A percentile compares a stretch with the other conserved stretches of the same genome.
Conservation (phyloP, 2,113 vertebrate species). For the Bucco capensis region DNA sequence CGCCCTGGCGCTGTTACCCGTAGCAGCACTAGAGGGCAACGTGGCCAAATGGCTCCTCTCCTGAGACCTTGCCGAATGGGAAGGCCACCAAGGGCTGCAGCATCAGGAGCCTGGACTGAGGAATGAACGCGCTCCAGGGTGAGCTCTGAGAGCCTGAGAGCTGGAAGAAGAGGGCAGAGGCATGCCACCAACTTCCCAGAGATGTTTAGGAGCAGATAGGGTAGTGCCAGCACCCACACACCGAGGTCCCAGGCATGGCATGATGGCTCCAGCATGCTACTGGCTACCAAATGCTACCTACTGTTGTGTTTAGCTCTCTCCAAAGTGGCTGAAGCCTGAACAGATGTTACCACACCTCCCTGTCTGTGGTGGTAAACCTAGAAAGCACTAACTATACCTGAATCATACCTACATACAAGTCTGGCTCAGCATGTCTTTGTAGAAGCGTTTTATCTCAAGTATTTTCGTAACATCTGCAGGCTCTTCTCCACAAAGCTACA, state of each 20-base stretch:
- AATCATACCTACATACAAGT: accelerated
- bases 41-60: background rate
- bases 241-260: background rate
- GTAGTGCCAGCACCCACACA: background rate
- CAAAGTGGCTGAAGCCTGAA: background rate
- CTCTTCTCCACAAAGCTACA: background rate
- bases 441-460: background rate
- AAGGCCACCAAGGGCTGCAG: background rate
- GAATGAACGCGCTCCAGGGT: accelerated
- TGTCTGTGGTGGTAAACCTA: background rate
- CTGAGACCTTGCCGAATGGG: background rate
- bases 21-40: constrained; percentile 57
- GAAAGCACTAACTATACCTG: background rate
- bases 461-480: background rate
- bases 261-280: accelerated
- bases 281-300: accelerated
- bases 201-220: accelerated
- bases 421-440: background rate
- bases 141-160: background rate
- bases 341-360: background rate
- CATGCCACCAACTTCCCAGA: background rate
- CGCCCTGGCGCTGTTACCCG: background rate
- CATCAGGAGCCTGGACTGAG: background rate
- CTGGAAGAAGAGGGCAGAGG: background rate
- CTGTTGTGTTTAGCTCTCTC: accelerated